Percentiles rank a stretch among this genome's conserved stretches.
These are phyloP conservation scores for Pholis gunnellus DNA, from an alignment of 2,113 vertebrate species.

Conservation along the genomic window DNA sequence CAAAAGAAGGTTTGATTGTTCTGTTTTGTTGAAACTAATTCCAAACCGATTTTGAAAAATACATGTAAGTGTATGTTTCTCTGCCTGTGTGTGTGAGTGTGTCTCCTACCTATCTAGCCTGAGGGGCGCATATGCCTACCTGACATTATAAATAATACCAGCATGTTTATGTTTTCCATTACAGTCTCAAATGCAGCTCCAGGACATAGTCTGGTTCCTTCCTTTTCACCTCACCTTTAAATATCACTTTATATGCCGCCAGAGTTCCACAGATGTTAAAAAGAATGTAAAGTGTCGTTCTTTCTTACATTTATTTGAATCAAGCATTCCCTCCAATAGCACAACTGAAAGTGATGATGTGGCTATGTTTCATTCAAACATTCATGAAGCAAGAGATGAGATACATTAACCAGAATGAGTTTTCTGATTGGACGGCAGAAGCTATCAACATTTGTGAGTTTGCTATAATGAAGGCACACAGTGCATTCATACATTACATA, in stretches of 20 bases:
- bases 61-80: slow-evolving; percentile 6
- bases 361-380: slow-evolving; percentile 13
- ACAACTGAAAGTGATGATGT: slow-evolving; percentile 6
- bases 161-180: slow-evolving; percentile 67
- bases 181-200: slow-evolving; percentile 48
- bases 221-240: slow-evolving; percentile 50
- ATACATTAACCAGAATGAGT: slow-evolving; percentile 14
- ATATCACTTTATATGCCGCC: slow-evolving; percentile 72
- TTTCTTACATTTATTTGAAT: slow-evolving; percentile 44
- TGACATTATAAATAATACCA: slow-evolving; percentile 55
- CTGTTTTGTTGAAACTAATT: slow-evolving; percentile 8
- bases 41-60: not conserved
- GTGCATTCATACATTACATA: not conserved
- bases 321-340: not conserved
- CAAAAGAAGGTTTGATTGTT: not conserved
- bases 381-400: slow-evolving; percentile 24
- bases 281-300: slow-evolving; percentile 10
- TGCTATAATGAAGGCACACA: slow-evolving; percentile 11
- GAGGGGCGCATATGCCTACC: slow-evolving; percentile 7
- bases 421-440: slow-evolving; percentile 40
- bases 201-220: slow-evolving; percentile 32
- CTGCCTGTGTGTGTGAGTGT: not conserved
- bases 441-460: slow-evolving; percentile 24
- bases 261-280: slow-evolving; percentile 35
- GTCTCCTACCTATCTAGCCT: not conserved